A percentile compares a stretch with the other conserved stretches of the same genome.
These are phyloP conservation scores for Chroicocephalus ridibundus DNA, from an alignment of 2,113 vertebrate species.

Conservation along the genomic window DNA sequence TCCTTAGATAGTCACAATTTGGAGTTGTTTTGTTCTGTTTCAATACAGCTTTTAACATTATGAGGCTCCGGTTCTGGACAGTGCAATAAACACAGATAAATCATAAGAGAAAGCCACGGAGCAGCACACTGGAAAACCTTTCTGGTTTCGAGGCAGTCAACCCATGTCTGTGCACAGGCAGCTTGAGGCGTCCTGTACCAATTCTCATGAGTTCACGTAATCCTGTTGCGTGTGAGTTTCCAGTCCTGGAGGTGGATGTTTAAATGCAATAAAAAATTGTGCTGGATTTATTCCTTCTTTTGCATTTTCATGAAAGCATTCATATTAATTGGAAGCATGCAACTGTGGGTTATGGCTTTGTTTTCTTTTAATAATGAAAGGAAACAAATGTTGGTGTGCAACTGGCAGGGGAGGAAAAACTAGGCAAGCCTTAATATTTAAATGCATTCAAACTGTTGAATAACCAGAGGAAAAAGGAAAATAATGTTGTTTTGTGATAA, in stretches of 20 bases:
- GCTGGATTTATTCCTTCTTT: constrained; percentile 21
- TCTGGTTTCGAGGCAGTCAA: neutral
- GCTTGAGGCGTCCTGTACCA: constrained; percentile 11
- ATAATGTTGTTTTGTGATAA: neutral
- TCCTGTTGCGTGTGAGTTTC: neutral
- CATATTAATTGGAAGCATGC: constrained; percentile 46
- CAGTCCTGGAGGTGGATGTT: constrained; percentile 19
- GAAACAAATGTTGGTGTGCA: constrained; percentile 38
- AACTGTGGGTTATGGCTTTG: constrained; percentile 6
- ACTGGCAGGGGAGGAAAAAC: neutral
- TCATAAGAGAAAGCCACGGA: neutral
- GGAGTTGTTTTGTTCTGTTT: neutral
- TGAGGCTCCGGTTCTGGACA: neutral
- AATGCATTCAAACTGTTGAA: constrained; percentile 28
- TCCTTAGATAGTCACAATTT: constrained; percentile 5
- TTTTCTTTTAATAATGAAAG: constrained; percentile 65
- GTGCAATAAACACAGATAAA: neutral
- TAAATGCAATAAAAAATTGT: constrained; percentile 29
- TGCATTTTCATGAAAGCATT: constrained; percentile 41
- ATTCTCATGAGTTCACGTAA: neutral
- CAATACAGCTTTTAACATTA: neutral
- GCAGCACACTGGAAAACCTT: neutral
- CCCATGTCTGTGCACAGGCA: neutral
- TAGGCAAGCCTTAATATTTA: constrained; percentile 27
- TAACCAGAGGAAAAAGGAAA: constrained; percentile 9